A percentile compares a stretch with the other conserved stretches of the same genome.
Conservation (phyloP, 2,797 vertebrate species). For the Liasis olivaceus region DNA sequence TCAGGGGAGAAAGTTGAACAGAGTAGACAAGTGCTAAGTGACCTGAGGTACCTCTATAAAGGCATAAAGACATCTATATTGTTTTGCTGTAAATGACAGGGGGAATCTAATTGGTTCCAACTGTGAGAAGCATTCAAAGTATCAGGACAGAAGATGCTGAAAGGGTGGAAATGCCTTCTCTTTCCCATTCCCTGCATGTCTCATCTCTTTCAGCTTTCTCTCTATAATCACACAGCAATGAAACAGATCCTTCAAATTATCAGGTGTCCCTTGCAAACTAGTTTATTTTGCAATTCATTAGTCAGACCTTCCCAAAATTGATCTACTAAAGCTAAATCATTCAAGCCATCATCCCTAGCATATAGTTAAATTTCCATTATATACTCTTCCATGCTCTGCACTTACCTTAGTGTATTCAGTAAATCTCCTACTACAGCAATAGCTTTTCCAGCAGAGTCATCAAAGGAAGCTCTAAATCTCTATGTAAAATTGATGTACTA, state of each 20-base stretch:
- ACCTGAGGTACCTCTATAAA: background rate
- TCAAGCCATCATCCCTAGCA: background rate
- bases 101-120: background rate
- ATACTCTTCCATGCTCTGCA: background rate
- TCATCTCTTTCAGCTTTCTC: background rate
- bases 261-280: background rate
- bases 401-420: background rate
- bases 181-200: background rate
- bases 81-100: background rate
- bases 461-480: background rate
- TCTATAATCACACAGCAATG: background rate
- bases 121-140: background rate
- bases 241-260: background rate
- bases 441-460: background rate
- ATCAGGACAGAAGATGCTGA: background rate
- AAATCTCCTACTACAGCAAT: background rate
- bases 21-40: background rate
- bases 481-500: background rate
- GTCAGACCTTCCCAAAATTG: background rate
- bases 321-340: background rate
- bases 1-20: background rate
- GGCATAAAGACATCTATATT: background rate
- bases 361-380: background rate
- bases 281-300: background rate
- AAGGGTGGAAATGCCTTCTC: background rate